Conservation (phyloP, 23 tunicate species). For the Corella eumyota region DNA sequence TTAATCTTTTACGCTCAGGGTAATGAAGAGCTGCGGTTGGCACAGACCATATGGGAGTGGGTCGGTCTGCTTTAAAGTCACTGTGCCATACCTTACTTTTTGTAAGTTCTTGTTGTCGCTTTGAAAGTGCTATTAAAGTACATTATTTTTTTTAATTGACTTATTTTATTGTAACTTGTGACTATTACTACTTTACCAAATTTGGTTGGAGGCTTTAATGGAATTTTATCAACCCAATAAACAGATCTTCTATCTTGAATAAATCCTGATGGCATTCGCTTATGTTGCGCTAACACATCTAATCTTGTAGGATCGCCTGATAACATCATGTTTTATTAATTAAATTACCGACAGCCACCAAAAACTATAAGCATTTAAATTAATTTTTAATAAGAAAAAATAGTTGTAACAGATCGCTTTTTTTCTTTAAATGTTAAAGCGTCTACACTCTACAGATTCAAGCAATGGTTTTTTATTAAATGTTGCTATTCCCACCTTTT, state of each 20-base stretch:
- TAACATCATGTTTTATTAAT: too few relatives aligned
- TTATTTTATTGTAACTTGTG: background rate
- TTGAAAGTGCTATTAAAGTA: too few relatives aligned
- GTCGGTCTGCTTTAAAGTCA: conserved; percentile 55
- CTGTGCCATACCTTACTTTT: conserved; percentile 40
- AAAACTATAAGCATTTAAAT: too few relatives aligned
- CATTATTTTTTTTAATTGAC: background rate
- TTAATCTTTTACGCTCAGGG: conserved; percentile 30
- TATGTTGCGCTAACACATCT: conserved; percentile 46
- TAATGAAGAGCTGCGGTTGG: conserved; percentile 20
- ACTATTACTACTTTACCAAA: conserved; percentile 32
- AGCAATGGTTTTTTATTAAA: too few relatives aligned
- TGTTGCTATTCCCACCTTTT: too few relatives aligned
- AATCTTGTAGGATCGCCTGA: too few relatives aligned
- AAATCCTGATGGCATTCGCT: conserved; percentile 28
- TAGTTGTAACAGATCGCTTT: too few relatives aligned
- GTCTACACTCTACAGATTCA: too few relatives aligned
- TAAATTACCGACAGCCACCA: too few relatives aligned
- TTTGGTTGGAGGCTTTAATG: conserved; percentile 45
- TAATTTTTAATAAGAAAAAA: too few relatives aligned
- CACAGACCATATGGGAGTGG: conserved; percentile 53
- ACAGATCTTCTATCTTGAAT: conserved; percentile 79
- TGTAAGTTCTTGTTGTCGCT: conserved; percentile 37
- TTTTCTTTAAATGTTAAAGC: too few relatives aligned
- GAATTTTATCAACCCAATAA: conserved; percentile 82